These are phyloP conservation scores for Coptodon bakossiorum DNA, from an alignment of 2,113 vertebrate genomes.

Conservation along the genomic window DNA sequence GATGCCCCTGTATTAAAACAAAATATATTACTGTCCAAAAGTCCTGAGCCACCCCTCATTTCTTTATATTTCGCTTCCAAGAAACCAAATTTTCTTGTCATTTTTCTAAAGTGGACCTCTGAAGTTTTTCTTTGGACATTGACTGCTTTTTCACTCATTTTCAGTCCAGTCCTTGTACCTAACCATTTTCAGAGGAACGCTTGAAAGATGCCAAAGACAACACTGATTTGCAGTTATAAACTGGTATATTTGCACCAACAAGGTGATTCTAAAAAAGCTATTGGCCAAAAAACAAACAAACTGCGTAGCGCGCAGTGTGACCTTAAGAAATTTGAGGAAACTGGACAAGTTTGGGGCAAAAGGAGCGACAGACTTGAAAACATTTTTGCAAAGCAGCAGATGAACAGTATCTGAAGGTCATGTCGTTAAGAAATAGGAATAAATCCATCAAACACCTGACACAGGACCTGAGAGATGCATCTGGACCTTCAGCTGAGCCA, in stretches of 20 bases:
- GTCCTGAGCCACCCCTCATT: not conserved
- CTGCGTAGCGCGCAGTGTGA: accelerated
- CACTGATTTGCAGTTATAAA: not conserved
- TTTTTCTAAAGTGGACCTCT: not conserved
- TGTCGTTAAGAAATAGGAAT: not conserved
- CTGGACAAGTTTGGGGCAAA: not conserved
- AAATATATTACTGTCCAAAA: not conserved
- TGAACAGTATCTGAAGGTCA: accelerated
- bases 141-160: not conserved
- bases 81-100: not conserved
- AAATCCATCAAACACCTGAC: not conserved
- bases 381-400: not conserved
- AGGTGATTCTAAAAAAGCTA: not conserved
- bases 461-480: not conserved
- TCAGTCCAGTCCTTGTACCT: not conserved
- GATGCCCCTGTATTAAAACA: not conserved
- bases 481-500: not conserved
- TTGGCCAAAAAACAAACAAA: not conserved
- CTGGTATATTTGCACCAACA: not conserved
- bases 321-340: not conserved
- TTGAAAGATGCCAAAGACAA: not conserved
- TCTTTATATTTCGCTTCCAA: not conserved
- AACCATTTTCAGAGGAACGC: not conserved
- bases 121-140: not conserved
- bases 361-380: not conserved